phyloP scores from a whole-genome alignment of 2,888 invertebrate species.

The Sepioteuthis lessoniana region DNA sequence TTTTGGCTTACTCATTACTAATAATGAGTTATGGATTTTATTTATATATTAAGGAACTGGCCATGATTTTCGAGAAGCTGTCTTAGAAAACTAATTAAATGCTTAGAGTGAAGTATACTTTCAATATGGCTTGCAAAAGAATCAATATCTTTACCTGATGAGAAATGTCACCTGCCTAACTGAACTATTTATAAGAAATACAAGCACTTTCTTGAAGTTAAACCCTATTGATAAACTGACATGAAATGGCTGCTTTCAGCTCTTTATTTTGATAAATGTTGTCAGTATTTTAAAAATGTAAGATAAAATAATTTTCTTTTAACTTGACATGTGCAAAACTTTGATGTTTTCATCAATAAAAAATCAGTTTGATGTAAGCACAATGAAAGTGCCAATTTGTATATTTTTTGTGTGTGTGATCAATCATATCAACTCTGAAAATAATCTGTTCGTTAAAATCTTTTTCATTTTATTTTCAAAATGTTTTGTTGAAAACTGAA shows the following conservation, averaged over 20 bases:
- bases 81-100: background rate
- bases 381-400: background rate
- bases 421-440: background rate
- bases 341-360: constrained; percentile 11
- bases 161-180: background rate
- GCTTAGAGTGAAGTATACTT: background rate
- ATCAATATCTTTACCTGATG: background rate
- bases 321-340: constrained; percentile 1
- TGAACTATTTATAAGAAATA: background rate
- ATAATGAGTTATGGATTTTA: background rate
- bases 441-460: background rate
- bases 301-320: background rate
- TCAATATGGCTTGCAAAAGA: background rate
- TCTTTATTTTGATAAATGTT: constrained; percentile 33
- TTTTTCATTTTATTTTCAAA: background rate
- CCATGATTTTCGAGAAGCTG: background rate
- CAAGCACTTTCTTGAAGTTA: background rate
- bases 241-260: constrained; percentile 33
- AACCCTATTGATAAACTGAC: constrained; percentile 33
- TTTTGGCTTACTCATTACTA: background rate
- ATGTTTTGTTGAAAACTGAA: background rate
- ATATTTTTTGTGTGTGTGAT: background rate
- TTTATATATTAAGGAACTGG: background rate
- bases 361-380: constrained; percentile 16
- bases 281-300: background rate